Conservation (phyloP, 2,888 invertebrate species). For the Cistogaster globosa region DNA sequence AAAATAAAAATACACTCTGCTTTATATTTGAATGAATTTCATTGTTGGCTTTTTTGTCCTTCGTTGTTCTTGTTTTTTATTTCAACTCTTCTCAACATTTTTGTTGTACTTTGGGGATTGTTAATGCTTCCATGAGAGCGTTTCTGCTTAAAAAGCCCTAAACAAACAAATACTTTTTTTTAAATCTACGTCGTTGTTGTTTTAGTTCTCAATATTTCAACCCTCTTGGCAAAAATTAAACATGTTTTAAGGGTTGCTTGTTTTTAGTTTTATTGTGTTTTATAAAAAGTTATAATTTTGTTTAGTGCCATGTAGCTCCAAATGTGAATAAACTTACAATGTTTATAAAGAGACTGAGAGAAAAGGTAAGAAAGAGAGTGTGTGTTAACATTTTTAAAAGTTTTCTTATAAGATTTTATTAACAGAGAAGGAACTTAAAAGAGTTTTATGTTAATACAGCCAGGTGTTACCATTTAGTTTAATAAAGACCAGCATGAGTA, state of each 20-base stretch:
- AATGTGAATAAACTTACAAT: conserved; percentile 49
- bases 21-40: conserved; percentile 5
- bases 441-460: conserved; percentile 31
- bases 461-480: conserved; percentile 34
- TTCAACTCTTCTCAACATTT: conserved; percentile 24
- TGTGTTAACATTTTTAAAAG: neutral
- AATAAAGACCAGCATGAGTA: neutral
- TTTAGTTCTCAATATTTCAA: conserved; percentile 7
- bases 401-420: conserved; percentile 48
- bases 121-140: conserved; percentile 7
- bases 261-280: conserved; percentile 2
- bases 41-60: conserved; percentile 33
- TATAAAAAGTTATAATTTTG: conserved; percentile 4
- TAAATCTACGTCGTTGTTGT: conserved; percentile 28
- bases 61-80: conserved; percentile 11
- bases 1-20: conserved; percentile 16
- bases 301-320: conserved; percentile 26
- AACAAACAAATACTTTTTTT: conserved; percentile 33
- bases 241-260: conserved; percentile 54
- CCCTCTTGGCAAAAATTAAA: conserved; percentile 40
- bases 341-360: neutral
- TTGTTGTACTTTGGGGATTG: conserved; percentile 39
- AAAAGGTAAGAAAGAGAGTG: neutral
- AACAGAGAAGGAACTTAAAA: neutral
- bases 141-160: conserved; percentile 14